Percentiles rank a stretch among this genome's conserved stretches.
Conservation (phyloP, 2,888 invertebrate genomes). For the Agrilus cyanescens region DNA sequence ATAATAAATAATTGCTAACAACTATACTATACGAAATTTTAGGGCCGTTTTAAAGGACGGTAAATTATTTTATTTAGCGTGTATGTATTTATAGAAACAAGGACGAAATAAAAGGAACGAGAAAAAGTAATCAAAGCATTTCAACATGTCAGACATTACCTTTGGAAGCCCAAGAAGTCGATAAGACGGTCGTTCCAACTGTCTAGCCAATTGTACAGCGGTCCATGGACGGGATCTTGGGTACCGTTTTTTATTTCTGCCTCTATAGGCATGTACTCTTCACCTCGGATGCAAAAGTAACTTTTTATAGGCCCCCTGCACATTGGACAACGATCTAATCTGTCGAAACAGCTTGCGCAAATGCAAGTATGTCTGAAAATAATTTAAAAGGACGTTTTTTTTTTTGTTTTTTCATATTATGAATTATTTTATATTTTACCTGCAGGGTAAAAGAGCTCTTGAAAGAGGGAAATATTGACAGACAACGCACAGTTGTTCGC, state of each 20-base stretch:
- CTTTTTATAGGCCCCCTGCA: slow-evolving; percentile 72
- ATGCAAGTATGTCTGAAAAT: slow-evolving; percentile 63
- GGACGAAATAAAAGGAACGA: too few relatives aligned
- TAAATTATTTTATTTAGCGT: too few relatives aligned
- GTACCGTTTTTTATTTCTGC: slow-evolving; percentile 30
- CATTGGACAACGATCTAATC: slow-evolving; percentile 76
- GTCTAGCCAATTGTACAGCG: slow-evolving; percentile 41
- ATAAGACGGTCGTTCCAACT: slow-evolving; percentile 61
- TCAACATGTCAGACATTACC: slow-evolving; percentile 26
- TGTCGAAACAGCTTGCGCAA: slow-evolving; percentile 68
- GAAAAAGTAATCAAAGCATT: too few relatives aligned
- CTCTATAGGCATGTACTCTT: slow-evolving; percentile 53
- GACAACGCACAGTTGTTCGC: slow-evolving; percentile 64
- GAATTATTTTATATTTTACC: slow-evolving; percentile 18
- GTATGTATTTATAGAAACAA: too few relatives aligned
- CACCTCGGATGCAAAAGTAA: slow-evolving; percentile 72
- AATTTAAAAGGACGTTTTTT: neutral
- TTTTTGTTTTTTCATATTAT: neutral
- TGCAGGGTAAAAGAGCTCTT: slow-evolving; percentile 70
- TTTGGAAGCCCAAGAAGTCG: slow-evolving; percentile 60
- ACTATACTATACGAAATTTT: too few relatives aligned
- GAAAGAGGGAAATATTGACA: slow-evolving; percentile 70
- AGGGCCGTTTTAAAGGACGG: too few relatives aligned
- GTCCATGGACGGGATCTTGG: slow-evolving; percentile 26
- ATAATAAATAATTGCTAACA: too few relatives aligned